Evolutionary conservation across 2,797 vertebrate species (phyloP), one percentile per base, ranked within the genome.

Genomic region (Coregonus suidteri): DNA sequence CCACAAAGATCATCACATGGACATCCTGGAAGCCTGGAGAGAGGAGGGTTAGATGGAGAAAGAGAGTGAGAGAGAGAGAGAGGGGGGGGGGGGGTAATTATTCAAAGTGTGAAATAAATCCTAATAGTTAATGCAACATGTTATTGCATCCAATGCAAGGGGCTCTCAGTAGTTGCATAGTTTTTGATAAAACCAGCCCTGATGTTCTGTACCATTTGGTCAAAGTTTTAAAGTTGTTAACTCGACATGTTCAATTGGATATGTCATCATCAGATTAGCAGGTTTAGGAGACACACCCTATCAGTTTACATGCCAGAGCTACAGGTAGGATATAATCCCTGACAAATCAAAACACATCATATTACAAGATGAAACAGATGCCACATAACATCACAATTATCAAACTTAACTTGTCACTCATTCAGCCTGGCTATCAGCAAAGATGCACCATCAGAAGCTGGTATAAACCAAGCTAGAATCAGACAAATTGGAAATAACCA

Each of bases 1-100:
- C 98, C 84, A 99, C 94, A 84, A 99, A 99, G 88, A 99, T 96
- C 98, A 99, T 99, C 88, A 97, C 97, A 0, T 99, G 97, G 80
- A 99, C 98, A 0, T 99, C 98, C 91, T 99, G 96, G 88, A 99
- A 99, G 80, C 97, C 98, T 99, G 92, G 41, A 78, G 30, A 76
- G 4, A 79, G 16, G 16, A 51, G 30, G 1, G 67, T 20, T 34
- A 34, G 5, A 4, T 6, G 41, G 4, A 77, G 14, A n/a, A 41
- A 52, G 41, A 75, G 25, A 54, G 4, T 18, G 30, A 59, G n/a
- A 71, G 53, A 31, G 69, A 64, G 6, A 20, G 18, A 68, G 6
- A 35, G 25, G 25, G 25, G 25, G 25, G 25, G 25, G 25, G 25
- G 25, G 25, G 25, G 25, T 25, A 25, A 25, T 25, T 25, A 25